phyloP scores from a whole-genome alignment of 2,888 invertebrate species.

The Drepana falcataria region DNA sequence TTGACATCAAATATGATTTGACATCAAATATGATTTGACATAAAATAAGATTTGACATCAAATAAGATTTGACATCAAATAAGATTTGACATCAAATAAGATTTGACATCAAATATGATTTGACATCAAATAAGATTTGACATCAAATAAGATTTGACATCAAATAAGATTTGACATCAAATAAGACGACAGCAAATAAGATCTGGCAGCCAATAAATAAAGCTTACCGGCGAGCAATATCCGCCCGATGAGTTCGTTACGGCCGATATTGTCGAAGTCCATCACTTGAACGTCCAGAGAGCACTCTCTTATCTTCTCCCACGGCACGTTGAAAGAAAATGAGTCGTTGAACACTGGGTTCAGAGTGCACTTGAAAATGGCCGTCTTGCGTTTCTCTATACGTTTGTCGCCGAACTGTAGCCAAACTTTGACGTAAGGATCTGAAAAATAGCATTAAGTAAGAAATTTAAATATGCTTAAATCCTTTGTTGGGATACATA shows the following conservation, averaged over 20 bases:
- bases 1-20: too few relatives aligned
- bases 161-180: too few relatives aligned
- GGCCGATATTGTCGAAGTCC: constrained; percentile 98
- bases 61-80: too few relatives aligned
- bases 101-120: too few relatives aligned
- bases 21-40: too few relatives aligned
- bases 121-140: too few relatives aligned
- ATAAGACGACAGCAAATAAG: too few relatives aligned
- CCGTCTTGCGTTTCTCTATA: constrained; percentile 97
- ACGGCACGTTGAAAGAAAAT: constrained; percentile 96
- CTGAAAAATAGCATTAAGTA: constrained; percentile 72
- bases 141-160: too few relatives aligned
- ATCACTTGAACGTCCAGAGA: constrained; percentile 94
- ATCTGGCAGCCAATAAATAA: too few relatives aligned
- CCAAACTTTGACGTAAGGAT: constrained; percentile 99
- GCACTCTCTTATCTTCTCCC: constrained; percentile 97
- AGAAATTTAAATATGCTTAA: constrained; percentile 5
- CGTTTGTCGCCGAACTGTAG: constrained; percentile 96
- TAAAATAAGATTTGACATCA: too few relatives aligned
- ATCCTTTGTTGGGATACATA: too few relatives aligned
- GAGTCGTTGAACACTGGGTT: constrained; percentile 98
- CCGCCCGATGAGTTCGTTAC: constrained; percentile 94
- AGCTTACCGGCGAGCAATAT: constrained; percentile 92
- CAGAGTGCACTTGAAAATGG: constrained; percentile 94
- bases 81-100: too few relatives aligned